phyloP scores from a whole-genome alignment of 2,888 invertebrate species.

The Spilarctia lutea region DNA sequence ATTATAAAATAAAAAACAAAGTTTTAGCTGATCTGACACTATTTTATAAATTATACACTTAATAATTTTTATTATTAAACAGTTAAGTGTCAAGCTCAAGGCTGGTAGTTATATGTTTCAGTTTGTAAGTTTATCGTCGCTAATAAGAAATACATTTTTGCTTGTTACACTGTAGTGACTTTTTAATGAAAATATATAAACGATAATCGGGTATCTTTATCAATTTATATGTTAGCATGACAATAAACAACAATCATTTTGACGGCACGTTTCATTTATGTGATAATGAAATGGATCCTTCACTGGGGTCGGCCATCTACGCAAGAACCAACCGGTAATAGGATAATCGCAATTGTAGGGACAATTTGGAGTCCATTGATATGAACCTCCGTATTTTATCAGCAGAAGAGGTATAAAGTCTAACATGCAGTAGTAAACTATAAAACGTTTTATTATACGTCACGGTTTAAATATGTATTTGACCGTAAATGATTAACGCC shows the following conservation, averaged over 20 bases:
- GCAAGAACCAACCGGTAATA: slow-evolving; percentile 63
- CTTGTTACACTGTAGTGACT: too few relatives aligned
- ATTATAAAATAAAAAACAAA: too few relatives aligned
- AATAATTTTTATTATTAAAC: not conserved
- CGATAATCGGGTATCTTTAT: too few relatives aligned
- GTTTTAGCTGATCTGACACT: not conserved
- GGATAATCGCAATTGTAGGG: slow-evolving; percentile 72
- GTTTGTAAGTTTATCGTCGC: not conserved
- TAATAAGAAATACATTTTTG: not conserved
- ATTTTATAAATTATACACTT: too few relatives aligned
- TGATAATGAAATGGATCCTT: slow-evolving; percentile 50
- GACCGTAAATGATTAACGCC: not conserved
- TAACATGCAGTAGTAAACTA: not conserved
- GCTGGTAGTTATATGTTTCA: slow-evolving; percentile 3
- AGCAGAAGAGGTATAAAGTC: not conserved
- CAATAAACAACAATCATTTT: slow-evolving; percentile 18
- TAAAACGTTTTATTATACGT: slow-evolving; percentile 1
- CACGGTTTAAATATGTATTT: not conserved
- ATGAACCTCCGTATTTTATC: slow-evolving; percentile 15
- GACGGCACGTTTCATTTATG: slow-evolving; percentile 35
- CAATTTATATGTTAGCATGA: not conserved
- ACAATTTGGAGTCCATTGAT: slow-evolving; percentile 42
- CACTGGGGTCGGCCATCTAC: slow-evolving; percentile 49
- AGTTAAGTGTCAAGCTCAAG: not conserved
- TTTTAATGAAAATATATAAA: too few relatives aligned